phyloP scores from a whole-genome alignment of 2,113 vertebrate species.

The Phasianus colchicus region DNA sequence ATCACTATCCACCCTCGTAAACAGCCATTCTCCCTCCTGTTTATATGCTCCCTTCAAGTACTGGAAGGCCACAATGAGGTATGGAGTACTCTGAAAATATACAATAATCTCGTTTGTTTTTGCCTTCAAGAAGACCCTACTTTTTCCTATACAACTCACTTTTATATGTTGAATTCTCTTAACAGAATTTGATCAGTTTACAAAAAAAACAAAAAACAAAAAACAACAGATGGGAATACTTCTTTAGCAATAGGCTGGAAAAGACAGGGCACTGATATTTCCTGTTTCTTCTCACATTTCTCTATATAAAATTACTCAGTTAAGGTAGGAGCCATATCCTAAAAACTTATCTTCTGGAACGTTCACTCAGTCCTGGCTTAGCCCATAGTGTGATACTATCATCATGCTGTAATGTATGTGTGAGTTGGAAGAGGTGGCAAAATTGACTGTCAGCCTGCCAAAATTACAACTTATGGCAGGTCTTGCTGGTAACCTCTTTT shows the following conservation, averaged over 20 bases:
- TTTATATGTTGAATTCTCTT: not conserved
- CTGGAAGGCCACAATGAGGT: too few relatives aligned
- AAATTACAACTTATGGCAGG: not conserved
- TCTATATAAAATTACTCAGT: not conserved
- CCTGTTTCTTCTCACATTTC: not conserved
- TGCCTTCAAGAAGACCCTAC: not conserved
- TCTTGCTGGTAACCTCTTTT: not conserved
- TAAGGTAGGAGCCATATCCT: not conserved
- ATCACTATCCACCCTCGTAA: too few relatives aligned
- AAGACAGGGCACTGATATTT: not conserved
- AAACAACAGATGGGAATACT: not conserved
- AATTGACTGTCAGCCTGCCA: not conserved
- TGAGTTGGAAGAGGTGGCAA: conserved; percentile 6
- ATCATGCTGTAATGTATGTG: not conserved
- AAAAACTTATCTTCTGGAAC: not conserved
- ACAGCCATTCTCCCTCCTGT: too few relatives aligned
- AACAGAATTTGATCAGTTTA: not conserved
- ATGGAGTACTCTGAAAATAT: not conserved
- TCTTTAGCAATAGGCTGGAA: not conserved
- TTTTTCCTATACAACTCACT: not conserved
- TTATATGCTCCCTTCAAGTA: too few relatives aligned
- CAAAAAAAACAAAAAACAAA: not conserved
- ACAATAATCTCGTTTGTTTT: not conserved
- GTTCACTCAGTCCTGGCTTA: not conserved
- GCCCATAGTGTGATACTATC: not conserved